These are phyloP conservation scores for Sinotaia quadrata DNA, from an alignment of 2,888 invertebrate species.

Conservation along the genomic window DNA sequence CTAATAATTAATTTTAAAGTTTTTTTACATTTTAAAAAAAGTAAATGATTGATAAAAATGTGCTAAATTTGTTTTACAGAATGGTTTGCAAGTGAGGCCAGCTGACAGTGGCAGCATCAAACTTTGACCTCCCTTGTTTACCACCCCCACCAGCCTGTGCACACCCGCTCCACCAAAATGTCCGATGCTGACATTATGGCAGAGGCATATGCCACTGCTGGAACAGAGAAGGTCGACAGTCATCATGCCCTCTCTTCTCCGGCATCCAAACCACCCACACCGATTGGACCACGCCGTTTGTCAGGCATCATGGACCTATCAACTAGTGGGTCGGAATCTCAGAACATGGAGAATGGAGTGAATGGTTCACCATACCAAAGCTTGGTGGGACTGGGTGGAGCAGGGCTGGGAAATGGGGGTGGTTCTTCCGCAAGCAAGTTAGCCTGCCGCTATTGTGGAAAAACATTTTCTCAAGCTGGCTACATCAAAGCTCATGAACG, in stretches of 20 bases:
- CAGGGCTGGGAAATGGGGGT: conserved; percentile 15
- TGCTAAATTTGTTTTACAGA: background rate
- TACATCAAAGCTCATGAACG: conserved; percentile 62
- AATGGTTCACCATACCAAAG: conserved; percentile 25
- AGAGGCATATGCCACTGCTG: conserved; percentile 47
- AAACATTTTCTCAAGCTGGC: conserved; percentile 65
- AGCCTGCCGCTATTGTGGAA: conserved; percentile 61
- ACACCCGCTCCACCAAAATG: conserved; percentile 36
- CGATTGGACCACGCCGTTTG: conserved; percentile 13
- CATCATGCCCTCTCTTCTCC: conserved; percentile 24
- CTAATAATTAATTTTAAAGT: no score
- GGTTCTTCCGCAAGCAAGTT: conserved; percentile 43
- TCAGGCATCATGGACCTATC: conserved; percentile 23
- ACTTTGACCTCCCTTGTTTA: background rate
- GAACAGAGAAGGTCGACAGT: conserved; percentile 38
- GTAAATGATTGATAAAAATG: background rate
- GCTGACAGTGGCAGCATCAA: conserved; percentile 6
- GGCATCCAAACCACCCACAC: conserved; percentile 23
- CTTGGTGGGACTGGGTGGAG: conserved; percentile 19
- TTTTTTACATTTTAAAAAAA: background rate
- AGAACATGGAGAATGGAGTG: conserved; percentile 16
- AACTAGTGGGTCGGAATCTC: conserved; percentile 15
- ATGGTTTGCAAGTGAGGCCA: conserved; percentile 5
- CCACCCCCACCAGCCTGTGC: conserved; percentile 8
- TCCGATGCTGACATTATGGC: conserved; percentile 60